Percentiles rank a stretch among this genome's conserved stretches.
Evolutionary conservation across 23 tunicate species (phyloP).

Genomic region (Styela clava): DNA sequence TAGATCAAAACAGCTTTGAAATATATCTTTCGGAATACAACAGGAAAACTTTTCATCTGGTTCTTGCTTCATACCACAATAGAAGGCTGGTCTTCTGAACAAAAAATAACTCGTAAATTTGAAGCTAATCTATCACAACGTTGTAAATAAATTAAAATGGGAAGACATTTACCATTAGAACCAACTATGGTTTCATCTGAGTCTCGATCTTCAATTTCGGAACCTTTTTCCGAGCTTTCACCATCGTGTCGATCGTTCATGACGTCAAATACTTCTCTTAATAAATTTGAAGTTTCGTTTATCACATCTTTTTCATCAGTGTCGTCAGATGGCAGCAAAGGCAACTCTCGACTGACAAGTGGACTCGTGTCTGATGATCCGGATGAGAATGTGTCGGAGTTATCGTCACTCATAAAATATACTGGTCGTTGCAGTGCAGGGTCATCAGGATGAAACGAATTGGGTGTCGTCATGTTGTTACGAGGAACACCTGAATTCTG

Average conservation of each 20-base stretch:
- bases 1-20: too few species aligned
- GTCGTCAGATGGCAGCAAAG: not conserved
- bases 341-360: not conserved
- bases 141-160: too few species aligned
- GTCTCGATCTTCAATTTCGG: not conserved
- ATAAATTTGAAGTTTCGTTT: not conserved
- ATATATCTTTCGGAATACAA: too few species aligned
- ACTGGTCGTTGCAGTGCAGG: not conserved
- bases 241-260: not conserved
- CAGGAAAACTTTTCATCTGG: too few species aligned
- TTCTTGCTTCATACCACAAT: too few species aligned
- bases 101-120: too few species aligned
- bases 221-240: not conserved
- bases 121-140: too few species aligned
- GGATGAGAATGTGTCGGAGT: not conserved
- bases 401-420: not conserved
- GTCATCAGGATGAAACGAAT: not conserved
- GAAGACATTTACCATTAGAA: not conserved
- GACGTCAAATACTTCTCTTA: slow-evolving; percentile 3
- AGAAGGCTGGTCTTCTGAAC: too few species aligned
- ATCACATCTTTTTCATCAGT: not conserved
- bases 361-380: not conserved
- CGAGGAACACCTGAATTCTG: too few species aligned
- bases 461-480: not conserved
- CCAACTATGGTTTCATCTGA: slow-evolving; percentile 15